Conservation (phyloP, 2,113 vertebrate genomes). For the Amphiprion percula region DNA sequence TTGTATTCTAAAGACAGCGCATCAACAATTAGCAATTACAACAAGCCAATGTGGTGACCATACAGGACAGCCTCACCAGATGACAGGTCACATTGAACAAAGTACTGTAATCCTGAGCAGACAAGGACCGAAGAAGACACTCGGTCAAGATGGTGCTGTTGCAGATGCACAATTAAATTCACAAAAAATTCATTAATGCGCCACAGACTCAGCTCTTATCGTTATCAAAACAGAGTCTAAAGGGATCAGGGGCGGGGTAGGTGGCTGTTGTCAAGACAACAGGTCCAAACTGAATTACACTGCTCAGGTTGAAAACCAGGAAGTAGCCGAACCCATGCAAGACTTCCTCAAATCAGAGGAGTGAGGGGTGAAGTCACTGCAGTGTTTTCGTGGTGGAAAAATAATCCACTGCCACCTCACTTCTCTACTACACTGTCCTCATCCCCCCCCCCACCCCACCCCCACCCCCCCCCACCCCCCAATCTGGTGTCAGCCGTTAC, state of each 20-base stretch:
- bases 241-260: constrained; percentile 13
- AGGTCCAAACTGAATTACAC: constrained; percentile 59
- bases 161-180: not conserved
- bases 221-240: constrained; percentile 35
- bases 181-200: not conserved
- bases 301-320: constrained; percentile 60
- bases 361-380: constrained; percentile 15
- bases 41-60: constrained; percentile 56
- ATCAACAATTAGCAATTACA: constrained; percentile 29
- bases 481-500: constrained; percentile 18
- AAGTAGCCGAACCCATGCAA: constrained; percentile 59
- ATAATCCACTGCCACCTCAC: constrained; percentile 3
- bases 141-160: constrained; percentile 19
- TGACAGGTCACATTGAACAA: constrained; percentile 37
- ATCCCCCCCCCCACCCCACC: not conserved
- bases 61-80: constrained; percentile 21
- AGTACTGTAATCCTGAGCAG: constrained; percentile 50
- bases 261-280: constrained; percentile 61
- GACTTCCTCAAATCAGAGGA: constrained; percentile 71
- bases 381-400: constrained; percentile 27
- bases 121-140: not conserved
- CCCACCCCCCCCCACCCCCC: too few relatives aligned
- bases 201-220: constrained; percentile 29
- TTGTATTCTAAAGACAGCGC: constrained; percentile 21
- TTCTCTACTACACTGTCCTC: not conserved